Base-by-base conservation (phyloP, 2,888 invertebrate species). In the Argynnis bischoffii region DNA sequence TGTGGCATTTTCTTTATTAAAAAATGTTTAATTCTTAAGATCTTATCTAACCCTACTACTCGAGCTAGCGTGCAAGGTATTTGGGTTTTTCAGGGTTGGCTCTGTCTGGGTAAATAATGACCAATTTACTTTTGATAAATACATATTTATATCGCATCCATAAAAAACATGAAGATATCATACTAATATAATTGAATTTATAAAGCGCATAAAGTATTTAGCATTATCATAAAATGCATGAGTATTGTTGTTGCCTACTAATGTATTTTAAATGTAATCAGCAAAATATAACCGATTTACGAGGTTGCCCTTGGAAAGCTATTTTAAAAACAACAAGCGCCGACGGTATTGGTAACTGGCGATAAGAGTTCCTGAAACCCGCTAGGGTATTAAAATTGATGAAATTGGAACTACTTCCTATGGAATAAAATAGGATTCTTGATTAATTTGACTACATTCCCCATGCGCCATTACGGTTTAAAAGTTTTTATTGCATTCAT, bases 361-460 rank as follows among this genome's bases (percentile, higher is more conserved):
- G 47, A 67, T 61, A 61, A 64, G 59, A 55, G 54, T 64, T 64
- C 64, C 55, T 63, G 66, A 48, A 50, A 63, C 46, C 41, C 61
- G 47, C 61, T 54, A 18, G 63, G 64, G 61, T 56, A 63, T 63
- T 57, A 53, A 67, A 61, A 63, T 67, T 64, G 56, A 67, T 64
- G 64, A 64, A 60, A 67, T 67, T 47, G n/a, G 55, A 56, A 53
- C 55, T 60, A 64, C 50, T 70, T 61, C 55, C 69, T 57, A 57
- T 31, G 41, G 63, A 57, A 48, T 26, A 48, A 66, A 69, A 65
- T 57, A 63, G 26, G 48, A 63, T 66, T 48, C 26, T 47, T 63
- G 57, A 69, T 69, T 60, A 55, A 69, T 60, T 56, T 65, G 35
- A 48, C 59, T 48, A 55, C 26, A 60, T 48, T 66, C 54, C 31